Evolutionary conservation across 2,888 invertebrate species (phyloP).

Genomic region (Hetaerina titia): DNA sequence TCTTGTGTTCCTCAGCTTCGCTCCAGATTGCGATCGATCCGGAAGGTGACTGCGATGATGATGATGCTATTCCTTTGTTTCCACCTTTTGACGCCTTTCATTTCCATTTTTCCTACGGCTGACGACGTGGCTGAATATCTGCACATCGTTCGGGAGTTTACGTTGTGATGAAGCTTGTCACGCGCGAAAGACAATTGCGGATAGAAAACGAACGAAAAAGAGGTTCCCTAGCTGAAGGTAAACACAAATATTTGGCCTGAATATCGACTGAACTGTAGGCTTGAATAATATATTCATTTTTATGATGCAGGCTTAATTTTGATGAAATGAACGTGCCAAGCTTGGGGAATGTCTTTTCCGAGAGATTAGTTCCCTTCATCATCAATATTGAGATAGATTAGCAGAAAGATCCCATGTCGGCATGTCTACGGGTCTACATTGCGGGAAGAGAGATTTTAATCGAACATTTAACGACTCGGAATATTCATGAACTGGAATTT

Average conservation of each 20-base stretch:
- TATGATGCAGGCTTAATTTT: conserved; percentile 1
- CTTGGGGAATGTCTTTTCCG: neutral
- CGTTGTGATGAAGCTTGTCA: neutral
- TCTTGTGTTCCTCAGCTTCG: neutral
- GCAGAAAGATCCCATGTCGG: no score
- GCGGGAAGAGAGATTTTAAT: conserved; percentile 5
- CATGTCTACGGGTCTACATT: neutral
- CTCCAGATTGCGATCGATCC: conserved; percentile 35
- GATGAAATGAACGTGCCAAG: neutral
- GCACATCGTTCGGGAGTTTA: neutral
- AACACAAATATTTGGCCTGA: neutral
- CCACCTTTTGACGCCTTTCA: neutral
- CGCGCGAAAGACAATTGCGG: neutral
- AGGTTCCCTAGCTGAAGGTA: neutral
- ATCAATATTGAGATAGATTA: no score
- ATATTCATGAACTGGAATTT: conserved; percentile 40
- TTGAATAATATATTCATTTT: neutral
- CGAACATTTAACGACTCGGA: neutral
- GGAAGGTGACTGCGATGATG: neutral
- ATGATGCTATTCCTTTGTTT: conserved; percentile 16
- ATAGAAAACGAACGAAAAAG: neutral
- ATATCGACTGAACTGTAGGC: neutral
- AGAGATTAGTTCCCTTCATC: neutral
- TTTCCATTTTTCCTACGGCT: neutral
- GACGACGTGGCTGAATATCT: neutral